Evolutionary conservation across 1,140 invertebrate genomes (phyloP).

Genomic region (Brachionus asplanchnoidis): DNA sequence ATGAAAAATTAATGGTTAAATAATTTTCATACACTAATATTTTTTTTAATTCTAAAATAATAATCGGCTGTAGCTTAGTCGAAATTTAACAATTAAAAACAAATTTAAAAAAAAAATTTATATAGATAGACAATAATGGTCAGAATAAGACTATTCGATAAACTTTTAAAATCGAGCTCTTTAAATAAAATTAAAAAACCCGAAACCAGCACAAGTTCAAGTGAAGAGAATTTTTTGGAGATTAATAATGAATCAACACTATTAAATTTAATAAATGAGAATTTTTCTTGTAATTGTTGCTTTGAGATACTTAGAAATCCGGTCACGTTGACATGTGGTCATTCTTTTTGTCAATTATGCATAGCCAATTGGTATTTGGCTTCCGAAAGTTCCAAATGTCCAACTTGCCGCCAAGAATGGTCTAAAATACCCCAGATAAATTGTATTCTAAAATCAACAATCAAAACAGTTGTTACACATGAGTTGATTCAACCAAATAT

Average conservation of each 20-base stretch:
- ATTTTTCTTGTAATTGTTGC: slow-evolving; percentile 27
- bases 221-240: neutral
- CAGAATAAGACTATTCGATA: neutral
- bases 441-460: neutral
- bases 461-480: neutral
- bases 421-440: neutral
- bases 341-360: slow-evolving; percentile 39
- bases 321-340: neutral
- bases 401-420: slow-evolving; percentile 26
- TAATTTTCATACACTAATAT: neutral
- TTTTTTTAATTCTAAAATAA: neutral
- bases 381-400: neutral
- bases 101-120: neutral
- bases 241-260: neutral
- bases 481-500: neutral
- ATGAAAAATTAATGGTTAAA: neutral
- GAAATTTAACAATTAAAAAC: neutral
- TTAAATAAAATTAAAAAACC: neutral
- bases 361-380: neutral
- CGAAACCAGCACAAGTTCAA: neutral
- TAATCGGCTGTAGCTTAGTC: neutral
- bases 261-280: neutral
- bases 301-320: neutral
- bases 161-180: neutral
- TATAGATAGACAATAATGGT: neutral